These are phyloP conservation scores for Mesorhabditis spiculigera DNA, from an alignment of 2,888 invertebrate genomes.

Conservation along the genomic window DNA sequence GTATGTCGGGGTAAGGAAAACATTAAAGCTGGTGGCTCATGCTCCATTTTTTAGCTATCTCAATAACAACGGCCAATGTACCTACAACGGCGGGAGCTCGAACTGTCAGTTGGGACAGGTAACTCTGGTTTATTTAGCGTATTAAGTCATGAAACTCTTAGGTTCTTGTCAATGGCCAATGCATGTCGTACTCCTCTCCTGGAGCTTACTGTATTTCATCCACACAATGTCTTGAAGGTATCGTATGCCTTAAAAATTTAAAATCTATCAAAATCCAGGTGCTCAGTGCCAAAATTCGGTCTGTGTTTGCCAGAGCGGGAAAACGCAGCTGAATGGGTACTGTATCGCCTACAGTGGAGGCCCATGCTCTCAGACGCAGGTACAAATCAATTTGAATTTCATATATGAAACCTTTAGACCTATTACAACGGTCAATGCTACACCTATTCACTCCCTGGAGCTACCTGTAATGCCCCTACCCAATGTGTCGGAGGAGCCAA, in stretches of 20 bases:
- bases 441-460: slow-evolving; percentile 25
- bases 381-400: background rate
- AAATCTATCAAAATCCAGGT: background rate
- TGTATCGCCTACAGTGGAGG: slow-evolving; percentile 23
- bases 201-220: slow-evolving; percentile 22
- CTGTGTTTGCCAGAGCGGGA: slow-evolving; percentile 21
- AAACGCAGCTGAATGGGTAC: slow-evolving; percentile 27
- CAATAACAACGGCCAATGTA: slow-evolving; percentile 1
- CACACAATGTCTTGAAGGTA: slow-evolving; percentile 28
- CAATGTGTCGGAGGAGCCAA: slow-evolving; percentile 31
- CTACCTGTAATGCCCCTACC: slow-evolving; percentile 20
- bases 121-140: background rate
- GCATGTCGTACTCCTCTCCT: slow-evolving; percentile 24
- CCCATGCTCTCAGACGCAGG: slow-evolving; percentile 15
- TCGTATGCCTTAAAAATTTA: background rate
- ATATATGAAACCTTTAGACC: slow-evolving; percentile 11
- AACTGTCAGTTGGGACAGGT: background rate
- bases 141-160: background rate
- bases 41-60: background rate
- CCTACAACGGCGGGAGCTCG: slow-evolving; percentile 5
- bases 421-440: slow-evolving; percentile 27
- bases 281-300: slow-evolving; percentile 20
- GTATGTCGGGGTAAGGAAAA: background rate
- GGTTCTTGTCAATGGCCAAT: slow-evolving; percentile 20
- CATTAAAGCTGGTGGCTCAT: background rate